Evolutionary conservation across 2,797 vertebrate genomes (phyloP).

Genomic region (Onychomys torridus): DNA sequence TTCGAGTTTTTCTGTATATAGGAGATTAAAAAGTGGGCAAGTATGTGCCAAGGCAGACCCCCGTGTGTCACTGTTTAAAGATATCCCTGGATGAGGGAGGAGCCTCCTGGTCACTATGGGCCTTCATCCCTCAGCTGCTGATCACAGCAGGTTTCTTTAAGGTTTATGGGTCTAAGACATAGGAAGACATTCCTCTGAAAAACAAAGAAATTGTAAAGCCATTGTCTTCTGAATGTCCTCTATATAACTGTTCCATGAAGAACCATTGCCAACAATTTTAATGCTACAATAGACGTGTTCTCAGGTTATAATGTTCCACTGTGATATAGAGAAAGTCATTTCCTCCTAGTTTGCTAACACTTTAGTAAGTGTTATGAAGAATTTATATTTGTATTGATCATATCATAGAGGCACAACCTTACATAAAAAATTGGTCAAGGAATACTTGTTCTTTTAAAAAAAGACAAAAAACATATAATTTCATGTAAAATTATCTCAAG

Average conservation of each 20-base stretch:
- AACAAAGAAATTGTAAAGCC: neutral
- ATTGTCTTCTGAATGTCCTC: slow-evolving; percentile 28
- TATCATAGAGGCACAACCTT: neutral
- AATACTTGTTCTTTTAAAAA: slow-evolving; percentile 2
- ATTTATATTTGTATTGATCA: slow-evolving; percentile 2
- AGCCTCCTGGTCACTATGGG: neutral
- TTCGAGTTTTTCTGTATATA: neutral
- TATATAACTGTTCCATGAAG: neutral
- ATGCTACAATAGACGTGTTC: neutral
- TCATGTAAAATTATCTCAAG: slow-evolving; percentile 22
- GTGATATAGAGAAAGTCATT: neutral
- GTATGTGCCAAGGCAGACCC: neutral
- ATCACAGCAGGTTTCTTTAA: slow-evolving; percentile 5
- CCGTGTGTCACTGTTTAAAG: neutral
- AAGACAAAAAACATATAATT: neutral
- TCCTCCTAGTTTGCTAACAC: neutral
- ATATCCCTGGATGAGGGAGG: neutral
- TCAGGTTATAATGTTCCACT: neutral
- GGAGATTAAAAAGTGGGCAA: neutral
- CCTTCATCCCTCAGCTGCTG: slow-evolving; percentile 27
- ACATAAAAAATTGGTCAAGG: neutral
- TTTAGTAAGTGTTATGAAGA: neutral
- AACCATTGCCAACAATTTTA: slow-evolving; percentile 9
- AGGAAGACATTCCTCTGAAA: slow-evolving; percentile 35
- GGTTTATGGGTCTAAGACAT: neutral